phyloP scores from a whole-genome alignment of 2,888 invertebrate genomes.

The Ornithoptera priamus region DNA sequence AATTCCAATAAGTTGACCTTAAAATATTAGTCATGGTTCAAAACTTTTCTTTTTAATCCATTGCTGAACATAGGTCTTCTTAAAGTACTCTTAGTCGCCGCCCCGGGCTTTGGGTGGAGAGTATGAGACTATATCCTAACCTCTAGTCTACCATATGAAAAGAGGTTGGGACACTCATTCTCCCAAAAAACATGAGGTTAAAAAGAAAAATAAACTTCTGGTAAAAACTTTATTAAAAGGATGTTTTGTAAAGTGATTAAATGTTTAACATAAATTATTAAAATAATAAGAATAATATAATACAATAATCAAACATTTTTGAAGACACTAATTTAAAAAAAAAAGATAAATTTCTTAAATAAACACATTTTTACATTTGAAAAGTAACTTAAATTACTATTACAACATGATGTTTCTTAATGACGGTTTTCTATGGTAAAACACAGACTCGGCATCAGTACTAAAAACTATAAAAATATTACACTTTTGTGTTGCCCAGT shows the following conservation, averaged over 20 bases:
- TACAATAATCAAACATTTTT: background rate
- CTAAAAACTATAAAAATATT: slow-evolving; percentile 1
- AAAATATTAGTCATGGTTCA: background rate
- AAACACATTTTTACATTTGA: background rate
- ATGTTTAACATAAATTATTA: slow-evolving; percentile 1
- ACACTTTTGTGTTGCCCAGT: background rate
- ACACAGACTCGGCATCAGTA: background rate
- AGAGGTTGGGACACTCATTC: too few relatives aligned
- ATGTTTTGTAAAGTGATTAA: slow-evolving; percentile 2
- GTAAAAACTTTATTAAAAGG: slow-evolving; percentile 1
- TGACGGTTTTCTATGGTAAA: background rate
- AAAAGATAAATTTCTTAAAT: background rate
- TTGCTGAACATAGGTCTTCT: too few relatives aligned
- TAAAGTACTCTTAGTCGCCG: too few relatives aligned
- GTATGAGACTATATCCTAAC: too few relatives aligned
- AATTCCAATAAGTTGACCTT: background rate
- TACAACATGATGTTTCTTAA: background rate
- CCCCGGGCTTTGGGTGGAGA: too few relatives aligned
- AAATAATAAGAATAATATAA: background rate
- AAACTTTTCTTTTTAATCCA: too few relatives aligned
- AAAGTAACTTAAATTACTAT: background rate
- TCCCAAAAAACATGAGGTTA: background rate
- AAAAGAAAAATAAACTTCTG: background rate
- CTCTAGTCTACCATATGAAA: too few relatives aligned
- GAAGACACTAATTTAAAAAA: too few relatives aligned